A percentile compares a stretch with the other conserved stretches of the same genome.
These are phyloP conservation scores for Psix sp. DNA, from an alignment of 1,140 invertebrate species.

Conservation along the genomic window DNA sequence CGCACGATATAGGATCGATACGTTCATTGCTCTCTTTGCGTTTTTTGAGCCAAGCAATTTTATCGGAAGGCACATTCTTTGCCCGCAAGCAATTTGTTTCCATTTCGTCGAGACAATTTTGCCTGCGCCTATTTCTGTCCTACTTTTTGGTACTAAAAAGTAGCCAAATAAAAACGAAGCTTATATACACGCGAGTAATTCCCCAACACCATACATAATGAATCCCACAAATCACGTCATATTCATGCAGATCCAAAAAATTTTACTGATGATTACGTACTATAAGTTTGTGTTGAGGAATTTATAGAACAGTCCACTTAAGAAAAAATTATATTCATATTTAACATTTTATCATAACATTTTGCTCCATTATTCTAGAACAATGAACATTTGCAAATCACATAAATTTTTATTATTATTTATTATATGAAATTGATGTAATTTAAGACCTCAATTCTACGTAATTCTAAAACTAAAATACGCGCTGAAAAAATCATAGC, in stretches of 20 bases:
- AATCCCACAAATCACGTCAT: slow-evolving; percentile 1
- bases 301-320: not conserved
- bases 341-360: no score
- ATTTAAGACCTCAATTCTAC: not conserved
- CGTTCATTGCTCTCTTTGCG: no score
- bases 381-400: no score
- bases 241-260: slow-evolving; percentile 3
- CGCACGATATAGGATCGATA: no score
- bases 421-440: no score
- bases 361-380: no score
- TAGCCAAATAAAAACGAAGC: slow-evolving; percentile 21
- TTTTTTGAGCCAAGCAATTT: slow-evolving; percentile 59
- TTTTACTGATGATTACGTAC: slow-evolving; percentile 25
- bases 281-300: not conserved
- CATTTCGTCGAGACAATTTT: slow-evolving; percentile 67
- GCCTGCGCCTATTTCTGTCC: slow-evolving; percentile 55
- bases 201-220: slow-evolving; percentile 7
- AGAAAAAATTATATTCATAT: no score
- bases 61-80: slow-evolving; percentile 52
- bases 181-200: slow-evolving; percentile 25
- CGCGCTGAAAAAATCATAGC: slow-evolving; percentile 28
- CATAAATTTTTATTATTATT: no score
- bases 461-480: not conserved
- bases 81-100: slow-evolving; percentile 67
- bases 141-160: slow-evolving; percentile 34